phyloP scores from a whole-genome alignment of 1,140 invertebrate species.

The Zaprionus gabonicus region DNA sequence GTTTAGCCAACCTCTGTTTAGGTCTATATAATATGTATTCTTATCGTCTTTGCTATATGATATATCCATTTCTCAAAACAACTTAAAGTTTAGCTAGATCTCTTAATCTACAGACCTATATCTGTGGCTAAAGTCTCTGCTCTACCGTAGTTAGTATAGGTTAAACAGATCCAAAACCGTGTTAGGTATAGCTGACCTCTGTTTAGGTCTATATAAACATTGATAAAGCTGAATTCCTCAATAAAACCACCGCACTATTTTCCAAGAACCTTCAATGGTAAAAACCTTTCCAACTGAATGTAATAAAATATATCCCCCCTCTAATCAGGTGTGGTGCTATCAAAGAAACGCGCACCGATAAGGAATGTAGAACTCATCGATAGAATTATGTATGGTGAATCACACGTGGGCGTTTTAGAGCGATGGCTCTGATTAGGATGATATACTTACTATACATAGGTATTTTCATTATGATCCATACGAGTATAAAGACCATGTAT shows the following conservation, averaged over 20 bases:
- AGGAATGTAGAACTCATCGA: not conserved
- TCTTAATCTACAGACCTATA: too few relatives aligned
- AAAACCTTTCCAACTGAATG: not conserved
- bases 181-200: not conserved
- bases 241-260: not conserved
- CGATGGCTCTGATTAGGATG: constrained; percentile 14
- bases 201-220: not conserved
- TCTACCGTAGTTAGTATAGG: too few relatives aligned
- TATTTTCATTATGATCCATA: not conserved
- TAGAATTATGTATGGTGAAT: constrained; percentile 14
- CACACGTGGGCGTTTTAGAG: constrained; percentile 14
- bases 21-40: not conserved
- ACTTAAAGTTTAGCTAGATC: too few relatives aligned
- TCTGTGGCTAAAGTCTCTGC: too few relatives aligned
- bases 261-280: not conserved
- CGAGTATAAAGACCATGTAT: not conserved
- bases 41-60: too few relatives aligned
- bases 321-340: not conserved
- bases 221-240: not conserved
- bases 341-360: not conserved
- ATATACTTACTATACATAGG: not conserved
- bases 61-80: too few relatives aligned
- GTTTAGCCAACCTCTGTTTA: not conserved
- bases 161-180: not conserved
- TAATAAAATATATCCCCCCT: not conserved